Conservation (phyloP, 1,140 invertebrate genomes). For the Drosophila setifemur region DNA sequence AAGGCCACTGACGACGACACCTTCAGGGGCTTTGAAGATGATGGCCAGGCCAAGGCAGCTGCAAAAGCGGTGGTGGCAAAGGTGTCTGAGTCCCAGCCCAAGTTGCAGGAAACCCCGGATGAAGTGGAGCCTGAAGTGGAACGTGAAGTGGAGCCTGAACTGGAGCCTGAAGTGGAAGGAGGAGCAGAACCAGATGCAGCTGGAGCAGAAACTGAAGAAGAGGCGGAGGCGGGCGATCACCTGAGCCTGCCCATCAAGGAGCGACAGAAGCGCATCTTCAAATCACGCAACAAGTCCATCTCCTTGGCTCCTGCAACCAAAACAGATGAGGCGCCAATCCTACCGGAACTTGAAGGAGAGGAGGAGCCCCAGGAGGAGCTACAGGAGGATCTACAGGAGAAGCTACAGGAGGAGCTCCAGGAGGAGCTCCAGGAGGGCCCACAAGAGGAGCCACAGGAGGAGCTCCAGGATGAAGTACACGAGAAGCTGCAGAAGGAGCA, state of each 20-base stretch:
- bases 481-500: no score
- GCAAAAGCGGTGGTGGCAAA: background rate
- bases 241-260: slow-evolving; percentile 69
- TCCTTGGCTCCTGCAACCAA: background rate
- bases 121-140: background rate
- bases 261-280: slow-evolving; percentile 76
- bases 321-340: background rate
- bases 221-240: slow-evolving; percentile 4
- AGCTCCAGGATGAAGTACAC: no score
- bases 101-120: background rate
- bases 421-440: background rate
- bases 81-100: background rate
- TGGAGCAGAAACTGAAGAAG: background rate
- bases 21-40: slow-evolving; percentile 40
- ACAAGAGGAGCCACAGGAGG: no score
- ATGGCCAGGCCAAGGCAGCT: background rate
- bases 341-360: slow-evolving; percentile 1
- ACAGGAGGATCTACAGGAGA: background rate
- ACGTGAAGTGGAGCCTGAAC: background rate
- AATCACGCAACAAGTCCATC: slow-evolving; percentile 67
- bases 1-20: background rate
- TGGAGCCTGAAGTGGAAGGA: background rate
- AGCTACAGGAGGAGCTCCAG: background rate
- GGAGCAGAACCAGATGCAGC: background rate
- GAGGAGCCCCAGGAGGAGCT: no score